Conservation (phyloP, 2,797 vertebrate species). For the Microctenopoma lineatum region DNA sequence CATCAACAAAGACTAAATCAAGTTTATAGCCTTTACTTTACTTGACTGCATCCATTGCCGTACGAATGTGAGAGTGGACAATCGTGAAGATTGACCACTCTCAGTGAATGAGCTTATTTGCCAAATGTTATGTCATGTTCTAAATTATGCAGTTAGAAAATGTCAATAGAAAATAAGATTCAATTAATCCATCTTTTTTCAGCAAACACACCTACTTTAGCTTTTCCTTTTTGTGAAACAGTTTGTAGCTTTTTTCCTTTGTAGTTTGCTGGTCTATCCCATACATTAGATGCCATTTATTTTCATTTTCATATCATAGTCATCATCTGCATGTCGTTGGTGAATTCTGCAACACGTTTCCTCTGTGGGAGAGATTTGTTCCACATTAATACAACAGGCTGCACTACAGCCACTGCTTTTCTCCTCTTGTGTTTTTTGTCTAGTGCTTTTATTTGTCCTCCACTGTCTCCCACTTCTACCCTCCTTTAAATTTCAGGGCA, state of each 20-base stretch:
- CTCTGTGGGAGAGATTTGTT: conserved; percentile 22
- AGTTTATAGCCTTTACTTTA: neutral
- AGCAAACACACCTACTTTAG: no score
- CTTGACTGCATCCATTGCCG: neutral
- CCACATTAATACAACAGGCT: neutral
- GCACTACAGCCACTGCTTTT: neutral
- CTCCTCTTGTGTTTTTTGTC: conserved; percentile 4
- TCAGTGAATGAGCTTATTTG: no score
- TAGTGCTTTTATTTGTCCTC: neutral
- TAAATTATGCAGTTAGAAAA: neutral
- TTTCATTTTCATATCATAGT: neutral
- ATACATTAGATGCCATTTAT: neutral
- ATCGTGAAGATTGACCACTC: neutral
- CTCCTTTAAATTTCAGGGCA: neutral
- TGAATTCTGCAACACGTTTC: conserved; percentile 24
- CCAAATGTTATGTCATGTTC: neutral
- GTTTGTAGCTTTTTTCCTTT: neutral
- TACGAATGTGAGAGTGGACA: neutral
- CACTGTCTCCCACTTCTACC: neutral
- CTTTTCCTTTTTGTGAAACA: neutral
- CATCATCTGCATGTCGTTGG: conserved; percentile 1
- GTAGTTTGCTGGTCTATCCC: neutral
- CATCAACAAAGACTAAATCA: no score
- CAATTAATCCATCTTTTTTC: no score
- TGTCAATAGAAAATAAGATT: no score